A percentile compares a stretch with the other conserved stretches of the same genome.
Conservation (phyloP, 2,113 vertebrate genomes). For the Callipepla squamata region DNA sequence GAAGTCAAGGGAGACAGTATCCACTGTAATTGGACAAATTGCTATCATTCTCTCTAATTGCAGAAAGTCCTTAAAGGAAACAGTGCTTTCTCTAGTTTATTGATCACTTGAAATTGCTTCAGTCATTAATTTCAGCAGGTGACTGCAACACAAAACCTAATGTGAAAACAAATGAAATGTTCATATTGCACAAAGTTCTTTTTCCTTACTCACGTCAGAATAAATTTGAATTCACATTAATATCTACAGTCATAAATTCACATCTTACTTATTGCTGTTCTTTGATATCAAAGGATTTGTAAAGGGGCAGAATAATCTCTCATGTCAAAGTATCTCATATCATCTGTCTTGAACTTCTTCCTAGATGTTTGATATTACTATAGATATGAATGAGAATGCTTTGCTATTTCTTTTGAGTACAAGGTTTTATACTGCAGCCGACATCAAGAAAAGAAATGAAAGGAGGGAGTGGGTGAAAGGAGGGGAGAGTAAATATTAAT, state of each 20-base stretch:
- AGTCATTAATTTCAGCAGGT: neutral
- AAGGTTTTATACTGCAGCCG: neutral
- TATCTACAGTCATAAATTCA: neutral
- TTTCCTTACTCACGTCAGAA: neutral
- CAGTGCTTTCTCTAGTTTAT: neutral
- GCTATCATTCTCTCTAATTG: neutral
- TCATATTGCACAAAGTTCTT: neutral
- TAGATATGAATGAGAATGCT: too few relatives aligned
- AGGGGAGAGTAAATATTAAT: neutral
- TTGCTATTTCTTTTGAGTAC: neutral
- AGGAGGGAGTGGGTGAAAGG: fast-evolving
- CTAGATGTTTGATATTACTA: neutral
- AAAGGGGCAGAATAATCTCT: neutral
- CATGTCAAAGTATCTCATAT: neutral
- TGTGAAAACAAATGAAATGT: neutral
- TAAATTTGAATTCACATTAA: neutral
- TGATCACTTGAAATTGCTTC: neutral
- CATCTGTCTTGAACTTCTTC: neutral
- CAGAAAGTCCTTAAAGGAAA: neutral
- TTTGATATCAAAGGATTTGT: neutral
- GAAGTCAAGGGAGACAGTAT: too few relatives aligned
- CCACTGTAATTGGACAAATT: neutral
- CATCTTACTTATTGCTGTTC: neutral
- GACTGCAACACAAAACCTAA: neutral
- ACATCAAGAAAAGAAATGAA: neutral